phyloP scores from a whole-genome alignment of 2,113 vertebrate genomes.

The Spea multiplicata region DNA sequence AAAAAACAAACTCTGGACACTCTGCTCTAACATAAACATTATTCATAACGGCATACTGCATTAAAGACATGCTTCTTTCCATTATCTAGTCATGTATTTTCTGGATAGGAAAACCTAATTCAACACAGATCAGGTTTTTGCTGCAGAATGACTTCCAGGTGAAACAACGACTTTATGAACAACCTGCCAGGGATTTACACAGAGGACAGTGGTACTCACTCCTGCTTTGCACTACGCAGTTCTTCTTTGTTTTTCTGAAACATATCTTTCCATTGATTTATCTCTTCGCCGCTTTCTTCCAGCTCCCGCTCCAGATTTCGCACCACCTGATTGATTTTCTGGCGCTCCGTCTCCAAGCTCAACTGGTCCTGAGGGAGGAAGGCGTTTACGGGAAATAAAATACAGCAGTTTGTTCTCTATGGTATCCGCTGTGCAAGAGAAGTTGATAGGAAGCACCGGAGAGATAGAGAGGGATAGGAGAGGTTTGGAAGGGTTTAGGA shows the following conservation, averaged over 20 bases:
- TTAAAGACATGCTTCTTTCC: too few relatives aligned
- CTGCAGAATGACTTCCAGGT: too few relatives aligned
- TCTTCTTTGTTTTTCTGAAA: constrained; percentile 86
- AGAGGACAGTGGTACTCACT: constrained; percentile 65
- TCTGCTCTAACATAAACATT: too few relatives aligned
- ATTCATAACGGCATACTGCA: too few relatives aligned
- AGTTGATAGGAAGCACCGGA: not conserved
- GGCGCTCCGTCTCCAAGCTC: constrained; percentile 77
- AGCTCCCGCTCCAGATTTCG: constrained; percentile 82
- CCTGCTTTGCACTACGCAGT: constrained; percentile 78
- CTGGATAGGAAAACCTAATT: too few relatives aligned
- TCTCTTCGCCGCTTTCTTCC: constrained; percentile 85
- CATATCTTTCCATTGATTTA: constrained; percentile 87
- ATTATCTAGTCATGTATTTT: too few relatives aligned
- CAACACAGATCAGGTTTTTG: too few relatives aligned
- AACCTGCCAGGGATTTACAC: too few relatives aligned
- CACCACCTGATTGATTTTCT: constrained; percentile 76
- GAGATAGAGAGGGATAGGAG: not conserved
- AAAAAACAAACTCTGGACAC: too few relatives aligned
- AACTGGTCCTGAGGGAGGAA: constrained; percentile 71
- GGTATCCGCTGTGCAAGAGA: not conserved
- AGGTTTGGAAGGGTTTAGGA: not conserved
- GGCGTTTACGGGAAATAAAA: not conserved
- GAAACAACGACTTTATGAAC: too few relatives aligned
- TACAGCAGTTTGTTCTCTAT: too few relatives aligned